Base-by-base conservation (phyloP, 2,888 invertebrate species). In the Habroteleia sp. region DNA sequence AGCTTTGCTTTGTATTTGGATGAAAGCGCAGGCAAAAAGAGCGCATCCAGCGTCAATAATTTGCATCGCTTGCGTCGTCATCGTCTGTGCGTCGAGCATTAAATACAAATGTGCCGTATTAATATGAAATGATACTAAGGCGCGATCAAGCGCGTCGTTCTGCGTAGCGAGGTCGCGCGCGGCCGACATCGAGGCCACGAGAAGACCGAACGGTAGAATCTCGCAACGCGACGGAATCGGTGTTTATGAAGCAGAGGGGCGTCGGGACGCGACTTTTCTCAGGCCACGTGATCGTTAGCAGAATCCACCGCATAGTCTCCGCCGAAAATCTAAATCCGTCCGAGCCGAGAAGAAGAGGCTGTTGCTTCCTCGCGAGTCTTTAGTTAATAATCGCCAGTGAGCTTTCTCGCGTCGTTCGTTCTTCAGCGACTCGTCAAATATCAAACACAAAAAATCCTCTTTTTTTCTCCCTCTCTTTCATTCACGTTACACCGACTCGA, bases 321-420 rank as follows among this genome's bases (percentile, higher is more conserved):
- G 81, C 83, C 83, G 86, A 87, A 86, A 86, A 85, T 87, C 87
- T 88, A 88, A 88, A 87, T 87, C 82, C 81, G 88, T 87, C 85
- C 81, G 84, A 87, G 86, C 84, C 82, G 82, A 79, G 80, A 81
- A 79, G 82, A 81, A 80, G 81, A 81, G 80, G 77, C 78, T 68
- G 71, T 66, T 58, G 56, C 66, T 69, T 79, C 68, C 78, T 75
- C 77, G 76, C 72, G 62, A 62, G 65, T 63, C 63, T 69, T 76
- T 84, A 85, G 86, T 87, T 83, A 82, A 86, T 86, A 84, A 86
- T 84, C 80, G 84, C 71, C 80, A 74, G 78, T 76, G 76, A 79
- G 68, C 77, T 81, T 77, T 42, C 79, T 58, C 83, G 83, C 81
- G 80, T 81, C 83, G 77, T 14, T 33, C 50, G 69, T 8, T 25